A percentile compares a stretch with the other conserved stretches of the same genome.
phyloP scores from a whole-genome alignment of 2,888 invertebrate genomes.

The Phortica okadai region DNA sequence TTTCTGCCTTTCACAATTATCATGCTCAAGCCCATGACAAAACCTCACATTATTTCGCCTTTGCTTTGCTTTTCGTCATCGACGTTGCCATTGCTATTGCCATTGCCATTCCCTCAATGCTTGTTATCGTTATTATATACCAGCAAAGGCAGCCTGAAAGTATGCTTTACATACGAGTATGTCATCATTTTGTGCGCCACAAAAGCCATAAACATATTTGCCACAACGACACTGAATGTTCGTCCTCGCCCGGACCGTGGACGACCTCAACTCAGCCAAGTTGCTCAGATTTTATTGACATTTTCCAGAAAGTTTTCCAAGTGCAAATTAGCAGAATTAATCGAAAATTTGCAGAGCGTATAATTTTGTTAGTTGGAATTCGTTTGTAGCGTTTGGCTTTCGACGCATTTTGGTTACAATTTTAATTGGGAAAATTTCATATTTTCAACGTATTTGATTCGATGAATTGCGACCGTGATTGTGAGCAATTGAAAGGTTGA shows the following conservation, averaged over 20 bases:
- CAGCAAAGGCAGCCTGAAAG: not conserved
- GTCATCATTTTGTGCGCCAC: slow-evolving; percentile 58
- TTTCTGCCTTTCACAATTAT: slow-evolving; percentile 58
- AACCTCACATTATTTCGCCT: slow-evolving; percentile 4
- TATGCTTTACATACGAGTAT: slow-evolving; percentile 12
- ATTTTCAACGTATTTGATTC: not conserved
- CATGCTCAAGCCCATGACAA: slow-evolving; percentile 43
- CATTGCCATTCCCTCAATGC: not conserved
- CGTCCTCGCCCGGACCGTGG: not conserved
- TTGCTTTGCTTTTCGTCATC: not conserved
- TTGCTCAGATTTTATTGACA: slow-evolving; percentile 49
- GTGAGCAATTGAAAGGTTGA: not conserved
- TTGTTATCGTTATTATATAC: not conserved
- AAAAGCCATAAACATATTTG: slow-evolving; percentile 29
- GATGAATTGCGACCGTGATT: not conserved
- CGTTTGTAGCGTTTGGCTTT: not conserved
- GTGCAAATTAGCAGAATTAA: slow-evolving; percentile 36
- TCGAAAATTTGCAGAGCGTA: slow-evolving; percentile 32
- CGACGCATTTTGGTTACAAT: slow-evolving; percentile 6
- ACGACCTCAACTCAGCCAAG: not conserved
- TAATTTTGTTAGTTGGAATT: slow-evolving; percentile 24
- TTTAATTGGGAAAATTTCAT: slow-evolving; percentile 21
- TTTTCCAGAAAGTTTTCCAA: slow-evolving; percentile 31
- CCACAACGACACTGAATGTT: not conserved
- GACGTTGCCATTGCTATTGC: not conserved